Evolutionary conservation across 2,888 invertebrate species (phyloP), one percentile per base, ranked within the genome.

Genomic region (Hartigia nigra): DNA sequence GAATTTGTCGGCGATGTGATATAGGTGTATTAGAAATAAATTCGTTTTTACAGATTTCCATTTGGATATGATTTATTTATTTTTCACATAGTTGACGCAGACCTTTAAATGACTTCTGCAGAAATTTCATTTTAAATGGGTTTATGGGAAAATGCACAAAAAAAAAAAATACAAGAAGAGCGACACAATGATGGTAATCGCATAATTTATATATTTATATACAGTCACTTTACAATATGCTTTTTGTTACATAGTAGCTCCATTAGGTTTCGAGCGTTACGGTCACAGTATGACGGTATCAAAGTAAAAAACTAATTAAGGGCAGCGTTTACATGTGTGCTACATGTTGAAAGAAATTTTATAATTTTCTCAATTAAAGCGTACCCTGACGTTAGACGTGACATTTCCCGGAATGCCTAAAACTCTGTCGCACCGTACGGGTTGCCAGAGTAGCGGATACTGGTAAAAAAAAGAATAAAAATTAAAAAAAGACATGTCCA

Each of bases 161-260:
- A 55, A 55, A 55, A 5, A 23, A 23, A 55, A 55, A 55, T 55
- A 55, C 23, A 55, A 55, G 4, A 14, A 4, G 23, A 2, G n/a
- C 12, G 70, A 75, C 23, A 4, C 32, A 69, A 70, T 79, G 76
- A 70, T 82, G 80, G 80, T 85, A 81, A 83, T 85, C 80, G 81
- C 79, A 88, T 89, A 89, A 88, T 90, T 90, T 89, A 88, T 84
- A 82, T 90, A 88, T 89, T 89, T 90, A 87, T 90, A 90, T 90
- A 91, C 91, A 91, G 88, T 91, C 89, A 91, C 88, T 91, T 91
- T 91, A 91, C 91, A 91, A 89, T 86, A 89, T 89, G 88, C 87
- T 88, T 84, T 88, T 87, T 85, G 86, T 88, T 87, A 86, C 87
- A 87, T 86, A 87, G 83, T 78, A 88, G 87, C 86, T 89, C 84